A percentile compares a stretch with the other conserved stretches of the same genome.
Conservation (phyloP, 2,113 vertebrate genomes). For the Anoura caudifer region DNA sequence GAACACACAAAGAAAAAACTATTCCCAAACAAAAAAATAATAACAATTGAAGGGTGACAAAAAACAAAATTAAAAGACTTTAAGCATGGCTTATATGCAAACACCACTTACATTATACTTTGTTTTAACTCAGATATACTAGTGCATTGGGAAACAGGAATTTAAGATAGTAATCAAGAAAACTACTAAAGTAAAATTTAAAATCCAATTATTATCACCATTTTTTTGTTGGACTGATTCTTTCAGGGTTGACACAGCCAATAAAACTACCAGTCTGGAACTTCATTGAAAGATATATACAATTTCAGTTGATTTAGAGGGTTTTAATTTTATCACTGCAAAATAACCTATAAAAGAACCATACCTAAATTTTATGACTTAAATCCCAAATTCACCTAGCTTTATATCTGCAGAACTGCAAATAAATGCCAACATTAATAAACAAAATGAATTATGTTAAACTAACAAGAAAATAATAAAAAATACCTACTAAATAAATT, state of each 20-base stretch:
- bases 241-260: constrained; percentile 5
- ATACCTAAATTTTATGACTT: neutral
- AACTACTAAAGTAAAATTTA: neutral
- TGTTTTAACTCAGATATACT: neutral
- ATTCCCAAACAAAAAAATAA: neutral
- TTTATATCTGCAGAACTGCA: neutral
- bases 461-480: neutral
- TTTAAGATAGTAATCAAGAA: constrained; percentile 17
- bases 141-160: neutral
- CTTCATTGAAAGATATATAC: neutral
- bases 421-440: neutral
- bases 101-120: neutral
- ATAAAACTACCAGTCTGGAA: neutral
- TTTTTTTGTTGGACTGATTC: neutral
- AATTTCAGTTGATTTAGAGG: constrained; percentile 25
- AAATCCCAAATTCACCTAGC: neutral
- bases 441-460: constrained; percentile 1
- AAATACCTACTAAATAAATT: neutral
- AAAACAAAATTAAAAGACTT: neutral
- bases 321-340: neutral
- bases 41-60: neutral
- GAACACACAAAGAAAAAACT: neutral
- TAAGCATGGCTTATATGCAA: neutral
- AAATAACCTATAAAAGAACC: neutral
- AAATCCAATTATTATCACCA: neutral